Conservation (phyloP, 2,113 vertebrate species). For the Uropsilus gracilis region DNA sequence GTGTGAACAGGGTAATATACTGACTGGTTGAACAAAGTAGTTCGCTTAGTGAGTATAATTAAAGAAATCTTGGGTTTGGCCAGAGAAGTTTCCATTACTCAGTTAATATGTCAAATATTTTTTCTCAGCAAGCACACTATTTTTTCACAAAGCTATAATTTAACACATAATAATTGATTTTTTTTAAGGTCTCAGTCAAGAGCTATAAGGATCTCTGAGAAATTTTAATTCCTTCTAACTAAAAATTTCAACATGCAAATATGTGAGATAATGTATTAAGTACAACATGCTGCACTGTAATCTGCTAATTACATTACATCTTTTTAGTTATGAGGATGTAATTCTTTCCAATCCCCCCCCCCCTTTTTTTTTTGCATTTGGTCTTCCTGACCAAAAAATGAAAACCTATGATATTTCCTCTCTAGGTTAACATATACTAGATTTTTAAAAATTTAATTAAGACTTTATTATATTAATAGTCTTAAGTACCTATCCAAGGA, state of each 20-base stretch:
- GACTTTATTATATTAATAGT: not conserved
- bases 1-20: not conserved
- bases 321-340: constrained; percentile 72
- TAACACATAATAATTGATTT: constrained; percentile 75
- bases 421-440: not conserved
- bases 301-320: constrained; percentile 74
- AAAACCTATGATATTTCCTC: not conserved
- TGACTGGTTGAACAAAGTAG: not conserved
- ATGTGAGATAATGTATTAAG: constrained; percentile 72
- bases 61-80: constrained; percentile 32
- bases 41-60: constrained; percentile 51
- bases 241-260: constrained; percentile 84
- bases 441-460: not conserved
- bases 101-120: constrained; percentile 55
- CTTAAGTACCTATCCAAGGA: not conserved
- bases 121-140: constrained; percentile 44
- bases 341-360: no score
- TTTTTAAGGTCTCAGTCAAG: constrained; percentile 69
- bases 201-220: constrained; percentile 78
- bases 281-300: constrained; percentile 78
- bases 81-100: constrained; percentile 33
- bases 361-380: constrained; percentile 73
- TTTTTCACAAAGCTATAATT: constrained; percentile 71
- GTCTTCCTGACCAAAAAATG: no score
- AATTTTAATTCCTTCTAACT: constrained; percentile 84